phyloP scores from a whole-genome alignment of 2,113 vertebrate genomes.

The Circaetus cinerascens region DNA sequence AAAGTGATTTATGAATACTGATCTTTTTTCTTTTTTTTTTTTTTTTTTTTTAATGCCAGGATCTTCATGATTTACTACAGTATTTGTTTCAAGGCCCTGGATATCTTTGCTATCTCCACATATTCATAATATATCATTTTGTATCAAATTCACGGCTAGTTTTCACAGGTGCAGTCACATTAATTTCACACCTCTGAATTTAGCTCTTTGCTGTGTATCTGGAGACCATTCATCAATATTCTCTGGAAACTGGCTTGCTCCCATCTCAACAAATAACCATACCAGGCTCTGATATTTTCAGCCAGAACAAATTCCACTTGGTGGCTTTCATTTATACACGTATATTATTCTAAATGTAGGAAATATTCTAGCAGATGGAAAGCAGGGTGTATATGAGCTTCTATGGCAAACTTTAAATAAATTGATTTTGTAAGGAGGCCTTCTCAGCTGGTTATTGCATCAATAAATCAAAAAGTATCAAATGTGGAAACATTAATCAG shows the following conservation, averaged over 20 bases:
- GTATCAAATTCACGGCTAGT: not conserved
- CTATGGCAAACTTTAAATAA: conserved; percentile 42
- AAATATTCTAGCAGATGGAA: conserved; percentile 9
- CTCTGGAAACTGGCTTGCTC: not conserved
- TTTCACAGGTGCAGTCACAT: conserved; percentile 24
- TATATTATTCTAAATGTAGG: conserved; percentile 37
- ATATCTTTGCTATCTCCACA: not conserved
- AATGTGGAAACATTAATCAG: conserved; percentile 38
- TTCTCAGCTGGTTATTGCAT: conserved; percentile 26
- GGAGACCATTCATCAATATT: conserved; percentile 43
- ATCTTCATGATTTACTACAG: not conserved
- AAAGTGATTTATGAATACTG: no score
- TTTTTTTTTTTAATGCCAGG: no score
- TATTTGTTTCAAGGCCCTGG: not conserved
- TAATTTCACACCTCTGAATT: conserved; percentile 54
- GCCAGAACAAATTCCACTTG: conserved; percentile 32
- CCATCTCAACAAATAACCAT: conserved; percentile 24
- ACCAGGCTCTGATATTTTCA: conserved; percentile 28
- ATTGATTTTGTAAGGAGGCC: not conserved
- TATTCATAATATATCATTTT: conserved; percentile 1
- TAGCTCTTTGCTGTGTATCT: conserved; percentile 27
- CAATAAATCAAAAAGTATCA: conserved; percentile 44
- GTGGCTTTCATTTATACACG: conserved; percentile 24
- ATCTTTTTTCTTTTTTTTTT: no score
- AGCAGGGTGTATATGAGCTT: not conserved